Conservation (phyloP, 2,888 invertebrate species). For the Xestia c-nigrum region DNA sequence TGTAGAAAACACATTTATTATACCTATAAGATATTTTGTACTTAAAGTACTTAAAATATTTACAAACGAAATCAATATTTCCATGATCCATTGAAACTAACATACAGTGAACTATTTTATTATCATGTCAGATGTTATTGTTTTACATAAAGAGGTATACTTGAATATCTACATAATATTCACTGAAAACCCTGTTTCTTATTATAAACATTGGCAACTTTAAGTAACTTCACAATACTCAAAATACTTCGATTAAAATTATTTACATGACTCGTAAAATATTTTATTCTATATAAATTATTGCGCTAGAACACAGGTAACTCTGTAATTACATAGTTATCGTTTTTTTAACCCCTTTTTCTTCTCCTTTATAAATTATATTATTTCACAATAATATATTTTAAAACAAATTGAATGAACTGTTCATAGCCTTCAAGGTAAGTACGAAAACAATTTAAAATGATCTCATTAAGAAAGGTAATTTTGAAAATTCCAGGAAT, state of each 20-base stretch:
- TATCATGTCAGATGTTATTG: constrained; percentile 48
- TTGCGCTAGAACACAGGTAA: constrained; percentile 66
- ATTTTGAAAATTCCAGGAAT: not conserved
- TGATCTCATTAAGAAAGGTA: not conserved
- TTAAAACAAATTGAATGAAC: not conserved
- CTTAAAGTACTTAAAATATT: constrained; percentile 79
- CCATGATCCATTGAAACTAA: constrained; percentile 63
- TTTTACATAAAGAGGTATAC: constrained; percentile 54
- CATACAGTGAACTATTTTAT: constrained; percentile 51
- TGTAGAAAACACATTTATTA: constrained; percentile 81
- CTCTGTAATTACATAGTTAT: constrained; percentile 35
- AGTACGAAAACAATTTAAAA: not conserved
- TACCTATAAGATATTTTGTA: constrained; percentile 74
- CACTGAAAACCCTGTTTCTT: constrained; percentile 75
- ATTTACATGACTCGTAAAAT: constrained; percentile 63
- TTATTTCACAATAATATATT: not conserved
- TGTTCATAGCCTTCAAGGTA: constrained; percentile 36
- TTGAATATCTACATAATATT: constrained; percentile 57
- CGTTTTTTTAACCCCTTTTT: not conserved
- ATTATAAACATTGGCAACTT: constrained; percentile 76
- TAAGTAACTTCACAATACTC: constrained; percentile 72
- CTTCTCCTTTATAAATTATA: not conserved
- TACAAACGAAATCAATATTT: constrained; percentile 77
- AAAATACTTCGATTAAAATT: constrained; percentile 57
- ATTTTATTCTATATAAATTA: constrained; percentile 50